Evolutionary conservation across 1,140 invertebrate species (phyloP).

Genomic region (Campoletis sonorensis): DNA sequence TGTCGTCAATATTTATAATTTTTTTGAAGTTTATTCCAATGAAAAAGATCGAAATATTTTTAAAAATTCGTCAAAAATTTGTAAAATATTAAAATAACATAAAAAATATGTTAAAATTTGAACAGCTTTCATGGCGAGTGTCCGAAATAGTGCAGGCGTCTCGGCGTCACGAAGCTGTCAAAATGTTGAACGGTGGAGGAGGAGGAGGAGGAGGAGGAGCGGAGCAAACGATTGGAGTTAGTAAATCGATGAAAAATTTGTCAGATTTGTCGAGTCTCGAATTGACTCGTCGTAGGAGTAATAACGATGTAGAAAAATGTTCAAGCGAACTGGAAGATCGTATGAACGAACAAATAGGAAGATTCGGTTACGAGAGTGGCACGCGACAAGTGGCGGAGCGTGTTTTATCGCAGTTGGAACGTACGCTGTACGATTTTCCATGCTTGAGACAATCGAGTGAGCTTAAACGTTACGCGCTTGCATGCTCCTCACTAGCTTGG

Average conservation of each 20-base stretch:
- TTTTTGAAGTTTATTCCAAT: too few relatives aligned
- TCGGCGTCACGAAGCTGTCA: conserved; percentile 60
- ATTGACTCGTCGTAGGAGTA: conserved; percentile 30
- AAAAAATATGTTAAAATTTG: background rate
- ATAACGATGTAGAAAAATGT: conserved; percentile 25
- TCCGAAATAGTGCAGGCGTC: conserved; percentile 65
- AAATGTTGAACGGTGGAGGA: conserved; percentile 62
- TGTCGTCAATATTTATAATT: too few relatives aligned
- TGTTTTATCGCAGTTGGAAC: conserved; percentile 65
- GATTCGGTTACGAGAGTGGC: conserved; percentile 63
- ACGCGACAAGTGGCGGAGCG: conserved; percentile 65
- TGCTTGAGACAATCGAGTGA: conserved; percentile 81
- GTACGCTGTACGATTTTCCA: conserved; percentile 86
- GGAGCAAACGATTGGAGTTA: background rate
- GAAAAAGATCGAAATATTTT: too few relatives aligned
- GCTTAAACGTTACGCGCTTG: conserved; percentile 80
- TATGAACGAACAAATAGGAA: conserved; percentile 67
- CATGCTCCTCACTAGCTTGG: conserved; percentile 84
- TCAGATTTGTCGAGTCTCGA: background rate
- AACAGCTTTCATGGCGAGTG: conserved; percentile 67
- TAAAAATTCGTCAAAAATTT: background rate
- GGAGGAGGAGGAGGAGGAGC: conserved; percentile 61
- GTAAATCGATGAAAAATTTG: background rate
- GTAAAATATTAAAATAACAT: background rate
- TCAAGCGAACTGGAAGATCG: conserved; percentile 62